Conservation (phyloP, 2,888 invertebrate species). For the Agrochola lychnidis region DNA sequence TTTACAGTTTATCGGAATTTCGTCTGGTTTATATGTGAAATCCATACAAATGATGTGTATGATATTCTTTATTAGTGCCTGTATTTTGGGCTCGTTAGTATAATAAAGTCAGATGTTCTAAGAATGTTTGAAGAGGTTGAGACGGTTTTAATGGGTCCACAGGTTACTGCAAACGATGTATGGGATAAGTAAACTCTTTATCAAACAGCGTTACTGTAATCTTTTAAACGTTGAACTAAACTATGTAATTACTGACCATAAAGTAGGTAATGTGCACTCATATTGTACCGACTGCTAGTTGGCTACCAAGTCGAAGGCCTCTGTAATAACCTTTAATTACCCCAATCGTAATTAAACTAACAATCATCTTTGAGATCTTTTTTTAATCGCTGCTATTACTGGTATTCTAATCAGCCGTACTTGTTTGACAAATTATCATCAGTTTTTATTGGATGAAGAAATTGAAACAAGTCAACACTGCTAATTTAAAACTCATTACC, state of each 20-base stretch:
- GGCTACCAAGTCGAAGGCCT: conserved; percentile 47
- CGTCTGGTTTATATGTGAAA: conserved; percentile 53
- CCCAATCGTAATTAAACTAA: conserved; percentile 57
- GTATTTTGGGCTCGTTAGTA: conserved; percentile 17
- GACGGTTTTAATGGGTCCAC: conserved; percentile 47
- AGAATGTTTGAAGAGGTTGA: conserved; percentile 17
- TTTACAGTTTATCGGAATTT: conserved; percentile 61
- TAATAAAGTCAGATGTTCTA: conserved; percentile 3
- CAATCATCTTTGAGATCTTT: conserved; percentile 61
- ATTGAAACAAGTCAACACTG: conserved; percentile 63
- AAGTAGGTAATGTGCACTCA: conserved; percentile 33
- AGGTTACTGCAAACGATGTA: conserved; percentile 42
- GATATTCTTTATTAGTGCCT: conserved; percentile 38
- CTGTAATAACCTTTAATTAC: conserved; percentile 59
- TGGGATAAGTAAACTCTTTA: conserved; percentile 43
- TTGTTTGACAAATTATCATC: conserved; percentile 68
- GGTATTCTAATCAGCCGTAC: conserved; percentile 63
- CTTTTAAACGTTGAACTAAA: conserved; percentile 34
- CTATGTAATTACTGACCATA: conserved; percentile 37
- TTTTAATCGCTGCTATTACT: conserved; percentile 59
- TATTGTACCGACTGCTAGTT: conserved; percentile 18
- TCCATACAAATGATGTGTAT: conserved; percentile 41
- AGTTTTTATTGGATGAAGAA: conserved; percentile 63
- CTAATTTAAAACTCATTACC: conserved; percentile 66
- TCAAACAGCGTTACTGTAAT: conserved; percentile 25